A percentile compares a stretch with the other conserved stretches of the same genome.
These are phyloP conservation scores for Drepanosiphum platanoidis DNA, from an alignment of 2,888 invertebrate species.

Conservation along the genomic window DNA sequence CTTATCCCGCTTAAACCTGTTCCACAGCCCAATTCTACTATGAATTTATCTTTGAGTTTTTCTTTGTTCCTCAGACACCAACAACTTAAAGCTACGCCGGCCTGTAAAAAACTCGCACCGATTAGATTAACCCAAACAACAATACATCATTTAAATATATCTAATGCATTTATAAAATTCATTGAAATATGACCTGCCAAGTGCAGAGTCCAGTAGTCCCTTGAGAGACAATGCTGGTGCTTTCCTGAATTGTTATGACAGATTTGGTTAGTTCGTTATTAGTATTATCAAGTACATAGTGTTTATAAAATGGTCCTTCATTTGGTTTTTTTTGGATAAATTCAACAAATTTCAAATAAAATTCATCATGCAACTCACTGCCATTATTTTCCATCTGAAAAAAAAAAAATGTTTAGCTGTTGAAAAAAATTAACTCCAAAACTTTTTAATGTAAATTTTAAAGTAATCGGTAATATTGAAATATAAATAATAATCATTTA, in stretches of 20 bases:
- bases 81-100: slow-evolving; percentile 76
- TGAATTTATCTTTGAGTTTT: slow-evolving; percentile 70
- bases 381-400: slow-evolving; percentile 69
- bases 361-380: slow-evolving; percentile 74
- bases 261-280: slow-evolving; percentile 63
- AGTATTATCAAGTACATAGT: slow-evolving; percentile 71
- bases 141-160: not conserved
- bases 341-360: slow-evolving; percentile 74
- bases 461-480: no score
- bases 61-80: slow-evolving; percentile 74
- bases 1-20: slow-evolving; percentile 79
- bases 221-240: slow-evolving; percentile 76
- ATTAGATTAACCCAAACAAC: not conserved
- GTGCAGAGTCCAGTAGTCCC: slow-evolving; percentile 83
- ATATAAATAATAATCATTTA: no score
- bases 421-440: no score
- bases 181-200: slow-evolving; percentile 74
- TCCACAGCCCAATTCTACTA: slow-evolving; percentile 80
- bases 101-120: slow-evolving; percentile 69
- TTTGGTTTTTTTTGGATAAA: slow-evolving; percentile 68
- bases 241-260: slow-evolving; percentile 74
- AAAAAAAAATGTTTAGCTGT: not conserved
- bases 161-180: not conserved
- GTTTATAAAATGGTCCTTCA: slow-evolving; percentile 69
- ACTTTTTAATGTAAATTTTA: no score